Percentiles rank a stretch among this genome's conserved stretches.
These are phyloP conservation scores for Callyntrura sp. DNA, from an alignment of 2,888 invertebrate species.

Conservation along the genomic window DNA sequence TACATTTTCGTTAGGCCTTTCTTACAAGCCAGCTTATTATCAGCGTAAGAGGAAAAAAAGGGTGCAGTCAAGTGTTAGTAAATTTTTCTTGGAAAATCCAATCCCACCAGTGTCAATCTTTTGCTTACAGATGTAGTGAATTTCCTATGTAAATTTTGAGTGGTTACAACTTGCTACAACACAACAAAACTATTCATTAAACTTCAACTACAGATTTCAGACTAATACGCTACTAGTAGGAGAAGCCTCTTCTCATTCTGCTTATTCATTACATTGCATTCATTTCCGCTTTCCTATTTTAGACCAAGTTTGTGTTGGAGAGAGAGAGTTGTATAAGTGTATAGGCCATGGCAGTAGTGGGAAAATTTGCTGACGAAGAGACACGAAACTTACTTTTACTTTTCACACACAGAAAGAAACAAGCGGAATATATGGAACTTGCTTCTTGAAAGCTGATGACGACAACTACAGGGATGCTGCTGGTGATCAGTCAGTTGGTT, in stretches of 20 bases:
- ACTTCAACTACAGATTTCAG: background rate
- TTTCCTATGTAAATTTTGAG: slow-evolving; percentile 68
- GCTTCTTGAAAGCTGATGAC: slow-evolving; percentile 45
- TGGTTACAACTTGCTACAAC: slow-evolving; percentile 34
- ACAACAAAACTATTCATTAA: slow-evolving; percentile 67
- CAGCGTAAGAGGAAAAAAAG: background rate
- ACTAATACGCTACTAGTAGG: slow-evolving; percentile 29
- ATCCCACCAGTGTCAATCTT: slow-evolving; percentile 50
- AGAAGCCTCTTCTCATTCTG: slow-evolving; percentile 30
- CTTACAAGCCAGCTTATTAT: no score
- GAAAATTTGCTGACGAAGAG: slow-evolving; percentile 59
- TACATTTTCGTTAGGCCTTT: slow-evolving; percentile 1
- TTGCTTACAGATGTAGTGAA: slow-evolving; percentile 50
- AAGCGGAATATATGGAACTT: background rate
- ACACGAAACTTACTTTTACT: slow-evolving; percentile 10
- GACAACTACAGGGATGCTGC: background rate
- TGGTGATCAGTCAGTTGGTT: slow-evolving; percentile 12
- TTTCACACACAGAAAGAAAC: background rate
- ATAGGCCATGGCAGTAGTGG: background rate
- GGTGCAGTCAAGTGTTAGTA: slow-evolving; percentile 66
- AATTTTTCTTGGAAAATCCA: slow-evolving; percentile 19
- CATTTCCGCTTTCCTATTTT: slow-evolving; percentile 47
- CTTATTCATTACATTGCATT: slow-evolving; percentile 50
- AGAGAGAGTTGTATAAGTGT: slow-evolving; percentile 6
- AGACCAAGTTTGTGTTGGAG: background rate